Base-by-base conservation (phyloP, 2,888 invertebrate genomes). In the Protophormia terraenovae region DNA sequence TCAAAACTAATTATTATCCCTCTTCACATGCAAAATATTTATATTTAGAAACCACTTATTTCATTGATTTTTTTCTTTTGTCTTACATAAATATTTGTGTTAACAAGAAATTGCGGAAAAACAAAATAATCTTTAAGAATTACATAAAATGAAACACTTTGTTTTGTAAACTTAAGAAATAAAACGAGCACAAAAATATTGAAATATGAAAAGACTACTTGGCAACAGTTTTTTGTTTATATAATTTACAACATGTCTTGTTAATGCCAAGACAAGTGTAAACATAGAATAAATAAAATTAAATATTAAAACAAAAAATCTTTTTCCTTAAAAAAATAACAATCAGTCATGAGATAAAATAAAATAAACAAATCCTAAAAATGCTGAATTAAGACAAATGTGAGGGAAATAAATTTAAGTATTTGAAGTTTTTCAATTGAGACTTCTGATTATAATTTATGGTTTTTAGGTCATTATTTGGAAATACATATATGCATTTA, bases 251-350 rank as follows among this genome's bases (percentile, higher is more conserved):
- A 72, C 16, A 66, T 58, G 27, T 35, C 45, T 60, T 58, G 16
- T 77, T 47, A 69, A 24, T 10, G 62, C 24, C 41, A 66, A 35
- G 58, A 47, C 67, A 69, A 79, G 41, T 79, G 79, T 64, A 41
- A 71, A 79, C 38, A 53, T n/a, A 50, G 29, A 38, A 41, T 55
- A 66, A n/a, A 76, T n/a, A 29, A 16, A 27, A 16, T 38, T 53
- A 4, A 27, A 41, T 62, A 62, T 27, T 6, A 35, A 12, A 73
- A n/a, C n/a, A n/a, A 32, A 47, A n/a, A 19, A 12, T 50, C 12
- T 47, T 29, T 16, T 27, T 27, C 19, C 12, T 38, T 38, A 10
- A 53, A 1, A 27, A 24, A 29, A 32, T 7, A 55, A 22, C 53
- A 66, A 55, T 12, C 73, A 62, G 24, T 35, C 62, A 41, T 47